These are phyloP conservation scores for Rhagonycha lutea DNA, from an alignment of 2,888 invertebrate genomes.

Conservation along the genomic window DNA sequence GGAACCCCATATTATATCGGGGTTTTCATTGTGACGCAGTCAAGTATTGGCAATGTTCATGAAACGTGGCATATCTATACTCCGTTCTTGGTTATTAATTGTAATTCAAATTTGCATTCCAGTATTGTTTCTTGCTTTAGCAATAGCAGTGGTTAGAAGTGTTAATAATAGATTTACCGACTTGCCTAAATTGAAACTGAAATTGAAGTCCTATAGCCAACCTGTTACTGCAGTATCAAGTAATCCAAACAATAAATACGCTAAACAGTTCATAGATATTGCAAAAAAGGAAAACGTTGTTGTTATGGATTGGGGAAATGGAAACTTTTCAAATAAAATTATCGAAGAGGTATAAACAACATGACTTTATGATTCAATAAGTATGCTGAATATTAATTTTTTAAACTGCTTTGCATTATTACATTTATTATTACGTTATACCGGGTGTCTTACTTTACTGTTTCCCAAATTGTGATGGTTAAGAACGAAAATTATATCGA, in stretches of 20 bases:
- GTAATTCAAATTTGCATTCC: conserved; percentile 72
- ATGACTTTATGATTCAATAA: background rate
- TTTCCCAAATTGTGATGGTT: too few relatives aligned
- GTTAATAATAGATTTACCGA: conserved; percentile 55
- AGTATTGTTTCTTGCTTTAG: conserved; percentile 64
- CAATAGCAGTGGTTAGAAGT: conserved; percentile 64
- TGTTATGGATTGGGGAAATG: conserved; percentile 30
- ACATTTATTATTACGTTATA: too few relatives aligned
- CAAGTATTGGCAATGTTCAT: conserved; percentile 53
- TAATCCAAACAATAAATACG: conserved; percentile 42
- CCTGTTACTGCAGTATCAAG: conserved; percentile 48
- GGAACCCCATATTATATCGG: conserved; percentile 36
- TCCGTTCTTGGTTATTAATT: conserved; percentile 69
- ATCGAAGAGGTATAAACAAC: conserved; percentile 54
- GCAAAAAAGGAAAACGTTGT: conserved; percentile 6
- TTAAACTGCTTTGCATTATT: background rate
- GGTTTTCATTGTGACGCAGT: conserved; percentile 41
- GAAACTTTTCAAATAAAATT: conserved; percentile 52
- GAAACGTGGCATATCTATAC: conserved; percentile 53
- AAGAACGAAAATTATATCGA: too few relatives aligned
- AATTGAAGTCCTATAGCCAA: conserved; percentile 55
- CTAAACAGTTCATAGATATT: conserved; percentile 45
- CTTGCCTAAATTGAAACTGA: conserved; percentile 61
- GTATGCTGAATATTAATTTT: too few relatives aligned
- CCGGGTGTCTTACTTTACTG: too few relatives aligned